These are phyloP conservation scores for Oryzias woworae DNA, from an alignment of 2,113 vertebrate genomes.

Conservation along the genomic window DNA sequence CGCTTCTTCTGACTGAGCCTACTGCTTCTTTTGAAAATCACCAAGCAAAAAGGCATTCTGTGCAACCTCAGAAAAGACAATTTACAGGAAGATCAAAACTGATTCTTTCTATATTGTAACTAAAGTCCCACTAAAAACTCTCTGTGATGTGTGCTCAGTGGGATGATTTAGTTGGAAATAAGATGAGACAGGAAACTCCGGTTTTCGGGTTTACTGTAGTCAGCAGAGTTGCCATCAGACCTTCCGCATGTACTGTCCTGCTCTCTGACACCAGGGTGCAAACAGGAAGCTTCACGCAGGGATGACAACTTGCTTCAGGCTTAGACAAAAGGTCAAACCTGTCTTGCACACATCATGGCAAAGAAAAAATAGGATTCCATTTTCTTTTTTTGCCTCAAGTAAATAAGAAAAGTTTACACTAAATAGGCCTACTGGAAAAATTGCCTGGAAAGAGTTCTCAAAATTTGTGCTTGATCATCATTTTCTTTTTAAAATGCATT, in stretches of 20 bases:
- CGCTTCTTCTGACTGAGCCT: conserved; percentile 60
- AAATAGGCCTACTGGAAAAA: conserved; percentile 30
- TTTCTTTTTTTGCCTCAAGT: conserved; percentile 25
- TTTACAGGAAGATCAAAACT: conserved; percentile 5
- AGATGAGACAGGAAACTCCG: conserved; percentile 31
- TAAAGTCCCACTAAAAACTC: conserved; percentile 1
- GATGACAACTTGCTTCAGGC: conserved; percentile 38
- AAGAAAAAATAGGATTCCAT: conserved; percentile 7
- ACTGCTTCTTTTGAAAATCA: conserved; percentile 55
- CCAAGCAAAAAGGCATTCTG: conserved; percentile 31
- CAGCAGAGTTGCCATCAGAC: conserved; percentile 50
- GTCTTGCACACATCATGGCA: conserved; percentile 4
- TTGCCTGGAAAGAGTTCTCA: conserved; percentile 11
- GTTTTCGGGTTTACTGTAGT: conserved; percentile 45
- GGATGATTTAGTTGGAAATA: conserved; percentile 19
- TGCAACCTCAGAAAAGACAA: conserved; percentile 5
- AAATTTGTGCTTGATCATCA: conserved; percentile 5
- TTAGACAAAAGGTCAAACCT: conserved; percentile 32
- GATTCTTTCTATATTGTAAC: conserved; percentile 6
- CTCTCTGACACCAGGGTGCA: conserved; percentile 62
- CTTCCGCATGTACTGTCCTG: conserved; percentile 54
- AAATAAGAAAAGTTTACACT: conserved; percentile 13
- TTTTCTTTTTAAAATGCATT: too few relatives aligned
- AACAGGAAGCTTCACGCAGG: conserved; percentile 61
- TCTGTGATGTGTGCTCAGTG: conserved; percentile 3